These are phyloP conservation scores for Dromococcyx pavoninus DNA, from an alignment of 2,797 vertebrate genomes.

Conservation along the genomic window DNA sequence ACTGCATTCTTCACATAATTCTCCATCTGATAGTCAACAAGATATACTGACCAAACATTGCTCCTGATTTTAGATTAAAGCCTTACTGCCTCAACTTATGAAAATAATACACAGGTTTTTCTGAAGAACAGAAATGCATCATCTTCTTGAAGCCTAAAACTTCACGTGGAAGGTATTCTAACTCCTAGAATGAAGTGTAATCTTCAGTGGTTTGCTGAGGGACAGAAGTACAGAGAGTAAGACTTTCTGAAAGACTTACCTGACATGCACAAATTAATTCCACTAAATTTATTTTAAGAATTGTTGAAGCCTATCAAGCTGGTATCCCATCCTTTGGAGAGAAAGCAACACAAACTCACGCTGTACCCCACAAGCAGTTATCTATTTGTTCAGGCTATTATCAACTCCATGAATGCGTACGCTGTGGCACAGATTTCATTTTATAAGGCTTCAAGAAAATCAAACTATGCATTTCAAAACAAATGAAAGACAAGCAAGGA, in stretches of 20 bases:
- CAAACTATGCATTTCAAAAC: background rate
- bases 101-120: background rate
- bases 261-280: background rate
- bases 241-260: background rate
- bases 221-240: background rate
- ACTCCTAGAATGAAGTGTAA: background rate
- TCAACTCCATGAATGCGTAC: background rate
- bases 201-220: background rate
- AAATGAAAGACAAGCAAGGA: background rate
- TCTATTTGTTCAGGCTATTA: background rate
- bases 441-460: background rate
- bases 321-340: background rate
- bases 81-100: background rate
- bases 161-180: background rate
- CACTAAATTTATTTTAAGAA: background rate
- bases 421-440: background rate
- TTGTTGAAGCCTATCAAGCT: background rate
- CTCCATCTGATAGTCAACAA: background rate
- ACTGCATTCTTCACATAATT: constrained; percentile 11
- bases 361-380: background rate
- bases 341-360: background rate
- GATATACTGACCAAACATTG: background rate
- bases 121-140: background rate
- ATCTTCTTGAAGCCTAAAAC: background rate
- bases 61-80: background rate